phyloP scores from a whole-genome alignment of 37 sponge, comb jelly and placozoan species.

The Haliclona indistincta region DNA sequence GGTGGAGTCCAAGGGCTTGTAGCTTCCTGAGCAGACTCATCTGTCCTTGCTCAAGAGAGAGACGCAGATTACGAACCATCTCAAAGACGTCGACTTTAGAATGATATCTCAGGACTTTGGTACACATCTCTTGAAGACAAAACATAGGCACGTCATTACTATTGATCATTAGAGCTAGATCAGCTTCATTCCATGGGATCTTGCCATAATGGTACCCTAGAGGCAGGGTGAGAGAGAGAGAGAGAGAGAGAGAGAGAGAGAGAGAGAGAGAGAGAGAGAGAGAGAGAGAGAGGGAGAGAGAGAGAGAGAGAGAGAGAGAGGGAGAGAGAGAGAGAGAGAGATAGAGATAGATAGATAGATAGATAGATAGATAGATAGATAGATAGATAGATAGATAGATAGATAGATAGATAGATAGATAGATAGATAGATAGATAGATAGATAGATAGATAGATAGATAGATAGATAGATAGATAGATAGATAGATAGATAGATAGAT shows the following conservation, averaged over 20 bases:
- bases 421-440: too few species aligned
- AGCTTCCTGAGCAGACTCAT: slow-evolving; percentile 53
- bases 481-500: too few species aligned
- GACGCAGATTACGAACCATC: slow-evolving; percentile 54
- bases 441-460: too few species aligned
- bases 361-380: too few species aligned
- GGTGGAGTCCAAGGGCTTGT: slow-evolving; percentile 66
- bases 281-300: slow-evolving; percentile 9
- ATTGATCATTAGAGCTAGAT: slow-evolving; percentile 48
- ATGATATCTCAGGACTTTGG: slow-evolving; percentile 39
- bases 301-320: background rate
- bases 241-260: slow-evolving; percentile 8
- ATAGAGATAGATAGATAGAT: too few species aligned
- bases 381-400: too few species aligned
- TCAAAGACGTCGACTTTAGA: slow-evolving; percentile 63
- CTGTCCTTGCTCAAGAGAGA: slow-evolving; percentile 44
- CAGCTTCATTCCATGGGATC: slow-evolving; percentile 63
- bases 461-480: too few species aligned
- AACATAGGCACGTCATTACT: slow-evolving; percentile 38
- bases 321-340: slow-evolving; percentile 2
- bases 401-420: too few species aligned
- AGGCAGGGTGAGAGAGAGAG: background rate
- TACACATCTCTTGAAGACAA: slow-evolving; percentile 34
- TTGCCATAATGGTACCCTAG: slow-evolving; percentile 58
- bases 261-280: slow-evolving; percentile 29